A percentile compares a stretch with the other conserved stretches of the same genome.
Evolutionary conservation across 2,888 invertebrate genomes (phyloP).

Genomic region (Augiades crinisus): DNA sequence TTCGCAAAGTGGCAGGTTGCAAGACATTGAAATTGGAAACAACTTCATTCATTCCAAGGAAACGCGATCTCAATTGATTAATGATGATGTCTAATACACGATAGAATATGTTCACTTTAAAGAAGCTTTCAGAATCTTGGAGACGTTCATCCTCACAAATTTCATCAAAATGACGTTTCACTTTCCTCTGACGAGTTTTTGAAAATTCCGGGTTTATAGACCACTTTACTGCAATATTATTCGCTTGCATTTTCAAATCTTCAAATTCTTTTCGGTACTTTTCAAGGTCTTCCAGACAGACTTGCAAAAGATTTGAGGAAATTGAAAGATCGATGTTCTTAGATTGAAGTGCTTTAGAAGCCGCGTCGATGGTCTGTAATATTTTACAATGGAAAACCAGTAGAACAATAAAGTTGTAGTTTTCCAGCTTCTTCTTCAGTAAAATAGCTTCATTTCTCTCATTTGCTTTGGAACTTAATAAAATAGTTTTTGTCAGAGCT

Average conservation of each 20-base stretch:
- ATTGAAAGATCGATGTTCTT: conserved; percentile 32
- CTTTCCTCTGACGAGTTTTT: conserved; percentile 31
- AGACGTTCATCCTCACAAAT: conserved; percentile 34
- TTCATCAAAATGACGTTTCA: conserved; percentile 34
- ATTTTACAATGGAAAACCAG: conserved; percentile 33
- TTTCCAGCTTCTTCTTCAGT: conserved; percentile 34
- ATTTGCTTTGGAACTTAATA: conserved; percentile 34
- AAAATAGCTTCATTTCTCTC: conserved; percentile 34
- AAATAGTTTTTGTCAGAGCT: conserved; percentile 33
- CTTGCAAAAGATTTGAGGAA: conserved; percentile 29
- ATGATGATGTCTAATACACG: conserved; percentile 33
- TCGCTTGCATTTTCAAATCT: conserved; percentile 33
- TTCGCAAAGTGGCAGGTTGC: conserved; percentile 4
- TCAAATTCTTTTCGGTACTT: conserved; percentile 32
- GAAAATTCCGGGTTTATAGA: conserved; percentile 21
- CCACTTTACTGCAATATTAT: conserved; percentile 32
- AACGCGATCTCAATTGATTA: conserved; percentile 31
- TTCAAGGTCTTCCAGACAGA: conserved; percentile 13
- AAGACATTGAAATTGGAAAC: conserved; percentile 17
- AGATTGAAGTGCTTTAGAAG: conserved; percentile 34
- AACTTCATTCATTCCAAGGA: no score
- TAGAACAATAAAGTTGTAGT: conserved; percentile 33
- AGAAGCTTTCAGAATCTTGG: conserved; percentile 31
- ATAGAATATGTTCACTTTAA: conserved; percentile 32
- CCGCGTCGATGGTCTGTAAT: conserved; percentile 28